Percentiles rank a stretch among this genome's conserved stretches.
phyloP scores from a whole-genome alignment of 2,888 invertebrate species.

The Dynastes maya region DNA sequence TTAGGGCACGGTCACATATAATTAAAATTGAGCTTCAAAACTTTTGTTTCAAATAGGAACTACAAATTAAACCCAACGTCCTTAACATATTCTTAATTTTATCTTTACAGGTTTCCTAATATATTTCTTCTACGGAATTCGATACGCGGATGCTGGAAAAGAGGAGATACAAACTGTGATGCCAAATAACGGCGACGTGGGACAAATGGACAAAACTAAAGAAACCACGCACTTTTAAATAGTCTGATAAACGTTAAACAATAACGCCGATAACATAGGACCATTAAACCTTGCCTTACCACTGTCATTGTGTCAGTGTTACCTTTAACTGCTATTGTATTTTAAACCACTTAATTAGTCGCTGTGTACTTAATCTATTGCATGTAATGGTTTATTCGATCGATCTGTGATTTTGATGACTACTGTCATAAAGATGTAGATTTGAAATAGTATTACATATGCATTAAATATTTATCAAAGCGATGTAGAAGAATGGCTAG shows the following conservation, averaged over 20 bases:
- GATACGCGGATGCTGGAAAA: conserved; percentile 79
- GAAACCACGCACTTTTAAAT: conserved; percentile 14
- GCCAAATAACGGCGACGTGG: neutral
- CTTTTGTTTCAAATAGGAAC: too few species aligned
- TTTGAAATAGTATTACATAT: conserved; percentile 1
- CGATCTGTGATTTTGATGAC: conserved; percentile 39
- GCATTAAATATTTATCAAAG: neutral
- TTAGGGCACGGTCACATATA: too few species aligned
- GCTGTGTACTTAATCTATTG: too few species aligned
- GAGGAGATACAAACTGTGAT: neutral
- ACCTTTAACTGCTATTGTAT: too few species aligned
- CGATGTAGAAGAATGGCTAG: neutral
- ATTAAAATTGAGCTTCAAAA: too few species aligned
- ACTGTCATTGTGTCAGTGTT: too few species aligned
- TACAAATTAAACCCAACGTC: too few species aligned
- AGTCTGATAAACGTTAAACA: neutral
- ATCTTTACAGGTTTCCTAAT: conserved; percentile 81
- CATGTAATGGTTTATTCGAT: conserved; percentile 2
- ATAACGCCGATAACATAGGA: neutral
- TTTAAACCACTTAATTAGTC: too few species aligned
- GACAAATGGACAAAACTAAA: conserved; percentile 11
- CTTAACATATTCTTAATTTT: too few species aligned
- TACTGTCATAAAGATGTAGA: conserved; percentile 35
- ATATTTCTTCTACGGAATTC: conserved; percentile 89
- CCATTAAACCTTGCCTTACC: too few species aligned